Conservation (phyloP, 2,113 vertebrate species). For the Centrocercus urophasianus region DNA sequence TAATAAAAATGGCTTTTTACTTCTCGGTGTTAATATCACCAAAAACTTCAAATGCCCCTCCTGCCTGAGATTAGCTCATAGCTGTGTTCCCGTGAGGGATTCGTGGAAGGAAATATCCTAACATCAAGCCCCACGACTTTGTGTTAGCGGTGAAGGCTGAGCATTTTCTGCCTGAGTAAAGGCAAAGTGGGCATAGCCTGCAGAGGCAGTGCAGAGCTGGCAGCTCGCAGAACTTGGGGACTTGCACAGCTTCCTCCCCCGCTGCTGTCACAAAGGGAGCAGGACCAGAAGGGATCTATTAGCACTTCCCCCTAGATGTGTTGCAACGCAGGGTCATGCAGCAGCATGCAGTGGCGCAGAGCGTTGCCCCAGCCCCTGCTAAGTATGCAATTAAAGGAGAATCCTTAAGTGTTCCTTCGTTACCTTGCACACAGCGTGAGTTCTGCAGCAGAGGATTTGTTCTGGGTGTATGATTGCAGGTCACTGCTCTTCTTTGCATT, state of each 20-base stretch:
- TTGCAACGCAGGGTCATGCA: conserved; percentile 43
- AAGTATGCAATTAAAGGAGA: conserved; percentile 44
- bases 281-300: conserved; percentile 46
- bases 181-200: conserved; percentile 2
- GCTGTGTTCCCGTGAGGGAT: background rate
- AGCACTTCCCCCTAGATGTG: conserved; percentile 41
- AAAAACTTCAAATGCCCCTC: background rate
- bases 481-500: background rate
- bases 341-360: conserved; percentile 22
- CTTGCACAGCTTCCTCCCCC: background rate
- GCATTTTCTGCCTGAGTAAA: background rate
- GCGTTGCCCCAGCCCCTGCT: background rate
- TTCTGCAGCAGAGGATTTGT: background rate
- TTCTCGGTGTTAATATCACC: background rate
- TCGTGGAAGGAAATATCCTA: background rate
- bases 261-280: background rate
- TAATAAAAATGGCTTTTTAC: background rate
- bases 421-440: background rate
- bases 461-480: background rate
- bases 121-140: background rate
- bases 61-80: background rate
- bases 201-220: conserved; percentile 53
- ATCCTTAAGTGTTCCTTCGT: background rate
- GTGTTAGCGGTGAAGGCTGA: background rate
- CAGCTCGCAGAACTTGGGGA: background rate